A percentile compares a stretch with the other conserved stretches of the same genome.
These are phyloP conservation scores for Eumerus sabulonum DNA, from an alignment of 2,888 invertebrate genomes.

Conservation along the genomic window DNA sequence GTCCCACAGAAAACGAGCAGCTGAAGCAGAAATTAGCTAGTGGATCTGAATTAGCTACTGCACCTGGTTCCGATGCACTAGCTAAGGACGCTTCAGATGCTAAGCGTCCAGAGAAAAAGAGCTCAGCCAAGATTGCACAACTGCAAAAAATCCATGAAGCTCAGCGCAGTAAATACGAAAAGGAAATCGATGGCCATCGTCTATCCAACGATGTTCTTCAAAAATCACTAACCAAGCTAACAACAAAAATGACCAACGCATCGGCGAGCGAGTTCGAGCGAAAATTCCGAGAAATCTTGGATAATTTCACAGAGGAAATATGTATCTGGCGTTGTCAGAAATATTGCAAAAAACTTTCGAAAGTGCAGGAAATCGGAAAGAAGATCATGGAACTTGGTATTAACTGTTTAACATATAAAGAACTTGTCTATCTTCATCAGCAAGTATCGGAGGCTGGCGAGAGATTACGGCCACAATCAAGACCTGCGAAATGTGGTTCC, in stretches of 20 bases:
- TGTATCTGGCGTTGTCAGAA: constrained; percentile 73
- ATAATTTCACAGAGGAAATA: constrained; percentile 74
- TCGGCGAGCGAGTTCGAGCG: constrained; percentile 73
- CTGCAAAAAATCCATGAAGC: constrained; percentile 20
- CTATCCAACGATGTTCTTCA: constrained; percentile 43
- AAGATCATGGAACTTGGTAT: constrained; percentile 75
- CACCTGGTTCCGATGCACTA: neutral
- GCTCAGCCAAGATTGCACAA: constrained; percentile 11
- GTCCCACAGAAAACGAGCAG: neutral
- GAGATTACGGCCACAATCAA: constrained; percentile 72
- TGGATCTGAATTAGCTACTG: neutral
- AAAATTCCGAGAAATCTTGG: constrained; percentile 73
- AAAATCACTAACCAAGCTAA: constrained; percentile 46
- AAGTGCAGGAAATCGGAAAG: constrained; percentile 74
- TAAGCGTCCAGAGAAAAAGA: neutral
- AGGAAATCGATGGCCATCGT: constrained; percentile 50
- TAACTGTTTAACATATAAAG: constrained; percentile 72
- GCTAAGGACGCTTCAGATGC: neutral
- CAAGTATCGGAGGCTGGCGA: constrained; percentile 74
- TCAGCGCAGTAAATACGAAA: constrained; percentile 33
- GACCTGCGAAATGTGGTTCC: no score
- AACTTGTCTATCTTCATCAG: constrained; percentile 75
- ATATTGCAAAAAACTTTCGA: constrained; percentile 63
- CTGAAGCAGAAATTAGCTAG: neutral
- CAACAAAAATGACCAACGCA: constrained; percentile 43